Evolutionary conservation across 2,888 invertebrate species (phyloP).

Genomic region (Argynnis bischoffii): DNA sequence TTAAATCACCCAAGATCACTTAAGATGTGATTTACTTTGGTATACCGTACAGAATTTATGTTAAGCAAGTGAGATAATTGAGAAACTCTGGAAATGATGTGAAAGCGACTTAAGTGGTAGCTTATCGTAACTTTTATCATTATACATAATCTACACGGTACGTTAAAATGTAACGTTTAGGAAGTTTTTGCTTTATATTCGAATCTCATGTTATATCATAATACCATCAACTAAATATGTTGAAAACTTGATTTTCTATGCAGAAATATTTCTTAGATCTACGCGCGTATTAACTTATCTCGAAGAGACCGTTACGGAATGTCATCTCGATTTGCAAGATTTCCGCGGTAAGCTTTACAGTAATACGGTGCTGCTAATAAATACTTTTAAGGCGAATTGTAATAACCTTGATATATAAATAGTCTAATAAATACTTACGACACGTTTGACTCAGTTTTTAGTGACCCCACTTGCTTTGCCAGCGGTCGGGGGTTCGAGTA

Average conservation of each 20-base stretch:
- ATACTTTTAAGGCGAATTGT: conserved; percentile 5
- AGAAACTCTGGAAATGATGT: conserved; percentile 4
- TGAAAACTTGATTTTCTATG: conserved; percentile 7
- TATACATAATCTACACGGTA: too few species aligned
- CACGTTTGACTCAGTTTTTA: too few species aligned
- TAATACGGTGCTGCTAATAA: conserved; percentile 1
- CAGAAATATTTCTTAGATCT: background rate
- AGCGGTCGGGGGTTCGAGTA: too few species aligned
- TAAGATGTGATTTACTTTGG: too few species aligned
- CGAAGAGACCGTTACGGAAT: conserved; percentile 22
- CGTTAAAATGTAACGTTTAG: too few species aligned
- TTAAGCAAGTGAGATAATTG: too few species aligned
- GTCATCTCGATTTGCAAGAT: conserved; percentile 28
- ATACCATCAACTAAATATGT: conserved; percentile 3
- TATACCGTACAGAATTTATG: too few species aligned
- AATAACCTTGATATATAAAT: too few species aligned
- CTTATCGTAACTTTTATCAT: background rate
- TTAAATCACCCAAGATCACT: background rate
- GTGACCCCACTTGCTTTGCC: too few species aligned
- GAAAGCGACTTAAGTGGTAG: background rate
- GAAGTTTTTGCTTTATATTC: too few species aligned
- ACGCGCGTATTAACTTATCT: conserved; percentile 25
- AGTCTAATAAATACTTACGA: too few species aligned
- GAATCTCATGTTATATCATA: background rate
- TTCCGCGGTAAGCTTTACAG: conserved; percentile 19